Base-by-base conservation (phyloP, 1,140 invertebrate species). In the Bradysia coprophila region DNA sequence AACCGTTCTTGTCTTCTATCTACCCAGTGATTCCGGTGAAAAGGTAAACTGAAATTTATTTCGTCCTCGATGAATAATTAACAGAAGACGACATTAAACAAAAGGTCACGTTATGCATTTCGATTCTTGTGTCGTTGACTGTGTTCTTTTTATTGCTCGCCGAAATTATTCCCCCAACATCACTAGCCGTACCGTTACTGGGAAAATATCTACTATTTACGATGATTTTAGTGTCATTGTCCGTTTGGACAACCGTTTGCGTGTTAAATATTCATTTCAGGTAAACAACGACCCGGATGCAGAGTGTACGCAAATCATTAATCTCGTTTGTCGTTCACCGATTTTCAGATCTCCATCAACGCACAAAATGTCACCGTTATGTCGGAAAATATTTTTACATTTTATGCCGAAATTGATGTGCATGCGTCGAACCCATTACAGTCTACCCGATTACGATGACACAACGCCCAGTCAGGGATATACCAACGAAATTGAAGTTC, bases 201-300 rank as follows among this genome's bases (percentile, higher is more conserved):
- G 92, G 93, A 47, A 95, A 95, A 71, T 92, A 92, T 63, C 69
- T 86, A 40, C 69, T 98, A 43, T 98, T 98, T 67, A 98, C 93
- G 20, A 96, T 98, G 91, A 90, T 95, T 48, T 69, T 98, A 47
- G 92, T 98, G 41, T 94, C 91, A 16, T 70, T 95, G 42, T 96
- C 92, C 46, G 95, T 98, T 50, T 85, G 90, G 71, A 87, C 93
- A 56, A 97, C 94, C 15, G 93, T 98, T 38, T 88, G 88, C 53
- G 89, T 97, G 21, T 71, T 98, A 42, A 98, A 98, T 63, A 85
- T 98, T 37, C 90, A 98, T 63, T 98, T 96, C 65, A 81, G 94
- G 83, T 95, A 75, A 73, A 21, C 28, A 3, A 16, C 22, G 9
- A 16, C 10, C 6, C 13, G 8, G 11, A 20, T 40, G 19, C 38